These are phyloP conservation scores for Eubucco bourcierii DNA, from an alignment of 2,113 vertebrate genomes.

Conservation along the genomic window DNA sequence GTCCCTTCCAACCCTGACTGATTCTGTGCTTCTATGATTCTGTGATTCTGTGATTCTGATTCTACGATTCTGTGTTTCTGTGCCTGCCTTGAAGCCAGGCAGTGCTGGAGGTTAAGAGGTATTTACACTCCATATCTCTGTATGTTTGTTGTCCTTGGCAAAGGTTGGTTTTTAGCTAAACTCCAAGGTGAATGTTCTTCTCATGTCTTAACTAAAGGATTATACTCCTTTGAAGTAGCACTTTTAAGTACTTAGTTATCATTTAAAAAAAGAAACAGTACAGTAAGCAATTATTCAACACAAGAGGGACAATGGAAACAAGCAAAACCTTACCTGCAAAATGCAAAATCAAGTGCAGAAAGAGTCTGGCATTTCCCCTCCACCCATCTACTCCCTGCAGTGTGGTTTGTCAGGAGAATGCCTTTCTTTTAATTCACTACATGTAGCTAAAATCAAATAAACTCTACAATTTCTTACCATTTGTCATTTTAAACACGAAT, in stretches of 20 bases:
- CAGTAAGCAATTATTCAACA: neutral
- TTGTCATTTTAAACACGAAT: neutral
- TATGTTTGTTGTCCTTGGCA: neutral
- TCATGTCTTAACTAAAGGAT: neutral
- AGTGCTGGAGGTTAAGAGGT: neutral
- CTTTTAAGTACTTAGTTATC: neutral
- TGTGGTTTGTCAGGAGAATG: neutral
- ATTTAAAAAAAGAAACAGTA: neutral
- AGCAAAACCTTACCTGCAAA: neutral
- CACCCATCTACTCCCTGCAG: neutral
- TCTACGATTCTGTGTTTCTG: neutral
- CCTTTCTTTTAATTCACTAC: neutral
- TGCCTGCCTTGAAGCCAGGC: neutral
- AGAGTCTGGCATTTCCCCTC: neutral
- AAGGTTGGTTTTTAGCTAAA: slow-evolving; percentile 16
- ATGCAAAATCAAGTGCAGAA: neutral
- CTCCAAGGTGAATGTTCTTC: neutral
- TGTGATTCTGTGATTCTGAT: too few species aligned
- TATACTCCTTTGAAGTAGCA: neutral
- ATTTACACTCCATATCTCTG: neutral
- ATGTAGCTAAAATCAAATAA: neutral
- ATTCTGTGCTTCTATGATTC: too few species aligned
- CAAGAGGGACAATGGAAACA: neutral
- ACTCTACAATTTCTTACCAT: neutral
- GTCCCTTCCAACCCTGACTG: too few species aligned